phyloP scores from a whole-genome alignment of 2,888 invertebrate species.

The Heliconius erato region DNA sequence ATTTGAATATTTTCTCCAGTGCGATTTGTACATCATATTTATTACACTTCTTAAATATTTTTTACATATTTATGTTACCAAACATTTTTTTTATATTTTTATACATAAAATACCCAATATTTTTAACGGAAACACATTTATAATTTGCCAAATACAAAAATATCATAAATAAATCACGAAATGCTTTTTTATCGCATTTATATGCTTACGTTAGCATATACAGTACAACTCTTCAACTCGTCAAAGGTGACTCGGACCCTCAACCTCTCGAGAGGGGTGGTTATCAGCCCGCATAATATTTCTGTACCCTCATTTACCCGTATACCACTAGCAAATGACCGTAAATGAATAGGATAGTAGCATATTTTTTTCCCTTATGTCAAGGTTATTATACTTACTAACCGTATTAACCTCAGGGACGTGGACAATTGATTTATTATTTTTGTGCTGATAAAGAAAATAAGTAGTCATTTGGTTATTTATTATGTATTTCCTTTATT shows the following conservation, averaged over 20 bases:
- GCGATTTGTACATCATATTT: too few species aligned
- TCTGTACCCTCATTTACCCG: conserved; percentile 40
- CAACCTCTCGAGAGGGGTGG: conserved; percentile 43
- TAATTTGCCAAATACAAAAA: too few species aligned
- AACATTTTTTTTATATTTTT: too few species aligned
- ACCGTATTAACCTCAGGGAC: neutral
- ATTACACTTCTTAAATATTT: too few species aligned
- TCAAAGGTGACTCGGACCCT: conserved; percentile 40
- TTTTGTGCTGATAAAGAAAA: neutral
- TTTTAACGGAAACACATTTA: too few species aligned
- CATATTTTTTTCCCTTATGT: conserved; percentile 19
- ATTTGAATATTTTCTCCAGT: too few species aligned
- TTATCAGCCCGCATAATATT: conserved; percentile 45
- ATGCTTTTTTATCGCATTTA: neutral
- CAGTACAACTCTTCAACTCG: conserved; percentile 30
- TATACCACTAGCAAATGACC: conserved; percentile 33
- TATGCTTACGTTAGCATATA: neutral
- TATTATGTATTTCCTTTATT: neutral
- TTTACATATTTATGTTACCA: too few species aligned
- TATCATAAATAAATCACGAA: neutral
- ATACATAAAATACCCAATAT: too few species aligned
- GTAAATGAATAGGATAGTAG: conserved; percentile 31
- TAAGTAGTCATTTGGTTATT: neutral
- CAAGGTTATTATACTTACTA: conserved; percentile 2
- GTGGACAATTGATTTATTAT: conserved; percentile 6